A percentile compares a stretch with the other conserved stretches of the same genome.
phyloP scores from a whole-genome alignment of 2,888 invertebrate species.

The Clistopyga incitator region DNA sequence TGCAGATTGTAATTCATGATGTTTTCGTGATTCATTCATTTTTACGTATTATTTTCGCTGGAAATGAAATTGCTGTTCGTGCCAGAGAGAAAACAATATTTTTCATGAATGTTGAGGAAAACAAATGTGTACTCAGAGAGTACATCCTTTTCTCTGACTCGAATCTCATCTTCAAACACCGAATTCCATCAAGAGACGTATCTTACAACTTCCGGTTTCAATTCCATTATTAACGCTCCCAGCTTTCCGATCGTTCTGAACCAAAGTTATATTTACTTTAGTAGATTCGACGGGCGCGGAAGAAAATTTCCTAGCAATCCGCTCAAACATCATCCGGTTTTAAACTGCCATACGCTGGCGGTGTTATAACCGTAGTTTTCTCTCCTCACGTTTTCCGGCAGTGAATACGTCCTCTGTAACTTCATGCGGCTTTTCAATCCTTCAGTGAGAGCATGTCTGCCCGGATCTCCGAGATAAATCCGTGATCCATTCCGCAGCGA shows the following conservation, averaged over 20 bases:
- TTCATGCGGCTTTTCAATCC: constrained; percentile 81
- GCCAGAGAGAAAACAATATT: too few relatives aligned
- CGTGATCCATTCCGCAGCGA: constrained; percentile 72
- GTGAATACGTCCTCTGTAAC: constrained; percentile 82
- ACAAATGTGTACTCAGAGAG: too few relatives aligned
- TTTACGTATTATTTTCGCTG: background rate
- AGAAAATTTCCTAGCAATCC: constrained; percentile 8
- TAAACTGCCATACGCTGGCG: constrained; percentile 85
- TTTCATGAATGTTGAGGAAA: too few relatives aligned
- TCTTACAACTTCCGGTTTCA: background rate
- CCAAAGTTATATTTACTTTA: background rate
- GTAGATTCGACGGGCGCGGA: background rate
- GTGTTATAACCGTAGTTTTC: constrained; percentile 86
- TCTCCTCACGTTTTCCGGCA: constrained; percentile 84
- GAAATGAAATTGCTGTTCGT: too few relatives aligned
- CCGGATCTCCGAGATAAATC: constrained; percentile 87
- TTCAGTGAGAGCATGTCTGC: constrained; percentile 86
- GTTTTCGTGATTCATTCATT: background rate
- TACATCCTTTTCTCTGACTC: too few relatives aligned
- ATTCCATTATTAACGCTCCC: background rate
- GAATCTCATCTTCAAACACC: background rate
- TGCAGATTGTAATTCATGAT: background rate
- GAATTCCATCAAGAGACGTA: background rate
- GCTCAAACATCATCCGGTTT: constrained; percentile 28
- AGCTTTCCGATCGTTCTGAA: background rate